Evolutionary conservation across 1,140 invertebrate genomes (phyloP).

Genomic region (Fopius arisanus): DNA sequence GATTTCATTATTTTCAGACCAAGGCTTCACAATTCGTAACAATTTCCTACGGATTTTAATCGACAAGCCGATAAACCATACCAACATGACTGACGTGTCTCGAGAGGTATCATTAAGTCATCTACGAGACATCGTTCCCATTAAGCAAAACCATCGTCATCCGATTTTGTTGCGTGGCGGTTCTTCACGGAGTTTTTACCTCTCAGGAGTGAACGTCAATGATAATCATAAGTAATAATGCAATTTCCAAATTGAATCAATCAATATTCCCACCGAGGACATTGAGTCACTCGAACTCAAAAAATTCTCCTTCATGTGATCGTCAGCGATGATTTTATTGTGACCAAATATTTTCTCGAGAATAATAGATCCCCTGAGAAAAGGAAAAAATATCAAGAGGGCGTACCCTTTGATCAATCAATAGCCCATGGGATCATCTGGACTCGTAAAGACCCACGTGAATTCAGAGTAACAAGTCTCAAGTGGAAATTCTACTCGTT

Average conservation of each 20-base stretch:
- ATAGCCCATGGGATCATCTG: constrained; percentile 1
- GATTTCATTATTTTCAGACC: neutral
- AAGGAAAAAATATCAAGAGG: neutral
- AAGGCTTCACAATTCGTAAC: neutral
- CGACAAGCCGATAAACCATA: neutral
- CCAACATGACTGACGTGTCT: constrained; percentile 11
- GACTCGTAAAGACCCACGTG: neutral
- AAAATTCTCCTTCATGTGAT: no score
- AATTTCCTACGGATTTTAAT: constrained; percentile 9
- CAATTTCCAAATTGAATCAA: no score
- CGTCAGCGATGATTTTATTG: no score
- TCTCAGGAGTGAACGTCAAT: neutral
- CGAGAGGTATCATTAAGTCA: constrained; percentile 7
- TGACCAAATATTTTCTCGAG: no score
- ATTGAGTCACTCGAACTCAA: no score
- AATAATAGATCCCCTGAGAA: neutral
- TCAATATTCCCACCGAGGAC: no score
- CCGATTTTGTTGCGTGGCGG: neutral
- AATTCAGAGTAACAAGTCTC: neutral
- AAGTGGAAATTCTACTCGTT: neutral
- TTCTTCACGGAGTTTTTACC: neutral
- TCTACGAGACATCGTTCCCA: constrained; percentile 1
- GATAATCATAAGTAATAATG: constrained; percentile 3
- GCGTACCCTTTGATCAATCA: neutral
- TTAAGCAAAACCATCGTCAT: constrained; percentile 13